Evolutionary conservation across 2,888 invertebrate genomes (phyloP).

Genomic region (Thalpophila matura): DNA sequence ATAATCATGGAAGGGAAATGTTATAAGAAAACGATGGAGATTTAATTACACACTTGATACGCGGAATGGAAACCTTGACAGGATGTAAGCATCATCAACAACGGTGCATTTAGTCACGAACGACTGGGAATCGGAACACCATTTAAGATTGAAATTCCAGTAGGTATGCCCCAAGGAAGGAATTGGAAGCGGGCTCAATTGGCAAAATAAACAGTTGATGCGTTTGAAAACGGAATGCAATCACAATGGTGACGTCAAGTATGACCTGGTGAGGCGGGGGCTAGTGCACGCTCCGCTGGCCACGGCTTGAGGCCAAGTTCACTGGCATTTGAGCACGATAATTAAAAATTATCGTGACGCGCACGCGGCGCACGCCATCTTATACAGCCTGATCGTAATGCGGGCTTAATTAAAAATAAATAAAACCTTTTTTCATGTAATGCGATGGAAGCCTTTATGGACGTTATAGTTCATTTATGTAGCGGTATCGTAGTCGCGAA

Average conservation of each 20-base stretch:
- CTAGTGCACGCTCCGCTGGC: slow-evolving; percentile 78
- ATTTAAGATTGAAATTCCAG: slow-evolving; percentile 39
- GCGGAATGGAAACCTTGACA: slow-evolving; percentile 4
- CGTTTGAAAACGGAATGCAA: slow-evolving; percentile 70
- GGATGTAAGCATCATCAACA: slow-evolving; percentile 3
- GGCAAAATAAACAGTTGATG: slow-evolving; percentile 65
- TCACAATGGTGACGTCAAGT: slow-evolving; percentile 83
- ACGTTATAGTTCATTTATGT: slow-evolving; percentile 12
- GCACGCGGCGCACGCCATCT: slow-evolving; percentile 86
- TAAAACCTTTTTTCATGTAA: slow-evolving; percentile 56
- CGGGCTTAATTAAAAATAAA: slow-evolving; percentile 66
- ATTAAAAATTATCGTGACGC: slow-evolving; percentile 90
- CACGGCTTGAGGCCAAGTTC: slow-evolving; percentile 89
- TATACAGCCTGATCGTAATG: slow-evolving; percentile 77
- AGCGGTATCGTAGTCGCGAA: slow-evolving; percentile 6
- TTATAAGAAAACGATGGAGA: background rate
- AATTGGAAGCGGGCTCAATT: slow-evolving; percentile 47
- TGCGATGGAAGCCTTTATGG: slow-evolving; percentile 24
- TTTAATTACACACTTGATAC: slow-evolving; percentile 12
- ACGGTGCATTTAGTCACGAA: background rate
- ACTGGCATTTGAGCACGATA: slow-evolving; percentile 90
- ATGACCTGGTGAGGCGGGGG: slow-evolving; percentile 85
- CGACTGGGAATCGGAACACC: background rate
- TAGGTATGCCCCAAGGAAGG: too few relatives aligned
- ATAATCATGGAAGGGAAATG: slow-evolving; percentile 8